Evolutionary conservation across 2,888 invertebrate genomes (phyloP), one percentile per base, ranked within the genome.

Genomic region (Labia minor): DNA sequence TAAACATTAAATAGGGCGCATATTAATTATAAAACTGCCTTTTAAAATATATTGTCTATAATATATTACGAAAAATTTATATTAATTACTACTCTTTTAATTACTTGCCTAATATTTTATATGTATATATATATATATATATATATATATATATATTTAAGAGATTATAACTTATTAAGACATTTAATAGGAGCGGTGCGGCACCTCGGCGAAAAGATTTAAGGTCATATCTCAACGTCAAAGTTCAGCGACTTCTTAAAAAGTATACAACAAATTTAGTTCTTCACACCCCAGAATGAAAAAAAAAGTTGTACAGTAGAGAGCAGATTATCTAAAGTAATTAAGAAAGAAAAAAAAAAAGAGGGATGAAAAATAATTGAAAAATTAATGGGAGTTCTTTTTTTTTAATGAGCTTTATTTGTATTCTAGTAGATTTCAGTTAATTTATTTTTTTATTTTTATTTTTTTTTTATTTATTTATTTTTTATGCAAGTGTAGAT

Each of bases 31-130:
- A 49, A n/a, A 49, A 16, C 49, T 49, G 49, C 49, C 49, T 49
- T 49, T 49, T 49, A n/a, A 49, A 49, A 49, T 49, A 49, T 49
- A 49, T 49, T 49, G 49, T 14, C 16, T 49, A 49, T 49, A 49
- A 49, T 49, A 49, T 49, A 49, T 49, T 49, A 49, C 49, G 4
- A 49, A 49, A 49, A 49, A 49, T 49, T 49, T 49, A 49, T 49
- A 49, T 49, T 49, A 49, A 49, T 49, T 49, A 49, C 49, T 49
- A 49, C 49, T 49, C 49, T 49, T 49, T 49, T 49, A 49, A 49
- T 49, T 49, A 49, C 49, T 49, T 49, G 8, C n/a, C 4, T 49
- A 49, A 49, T 49, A 49, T 49, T 49, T 49, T 49, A 49, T 49
- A 49, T 8, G n/a, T n/a, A n/a, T n/a, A n/a, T n/a, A n/a, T n/a